phyloP scores from a whole-genome alignment of 2,113 vertebrate species.

The Raja brachyura region DNA sequence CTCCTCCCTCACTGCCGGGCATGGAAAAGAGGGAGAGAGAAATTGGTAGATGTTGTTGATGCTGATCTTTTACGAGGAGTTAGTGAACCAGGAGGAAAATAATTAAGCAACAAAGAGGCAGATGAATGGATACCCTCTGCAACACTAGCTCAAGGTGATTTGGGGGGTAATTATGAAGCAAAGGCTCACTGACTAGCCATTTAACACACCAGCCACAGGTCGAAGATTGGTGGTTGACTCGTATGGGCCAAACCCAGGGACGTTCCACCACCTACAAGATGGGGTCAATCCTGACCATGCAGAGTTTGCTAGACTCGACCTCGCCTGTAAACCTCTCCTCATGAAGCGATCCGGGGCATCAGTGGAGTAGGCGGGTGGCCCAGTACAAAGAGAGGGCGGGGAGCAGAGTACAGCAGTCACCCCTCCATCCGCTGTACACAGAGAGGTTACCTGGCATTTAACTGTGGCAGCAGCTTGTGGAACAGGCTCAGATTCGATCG shows the following conservation, averaged over 20 bases:
- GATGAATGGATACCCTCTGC: not conserved
- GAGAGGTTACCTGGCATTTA: conserved; percentile 34
- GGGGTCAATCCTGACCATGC: too few species aligned
- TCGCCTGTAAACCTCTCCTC: too few species aligned
- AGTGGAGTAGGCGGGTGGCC: too few species aligned
- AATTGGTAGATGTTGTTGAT: not conserved
- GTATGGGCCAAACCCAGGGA: not conserved
- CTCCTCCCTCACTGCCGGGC: not conserved
- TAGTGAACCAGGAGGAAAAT: not conserved
- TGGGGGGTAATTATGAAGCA: not conserved
- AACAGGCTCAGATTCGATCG: conserved; percentile 41
- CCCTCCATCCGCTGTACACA: not conserved
- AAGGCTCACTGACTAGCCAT: not conserved
- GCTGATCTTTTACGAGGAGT: not conserved
- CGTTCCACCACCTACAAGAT: not conserved
- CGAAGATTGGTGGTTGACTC: not conserved
- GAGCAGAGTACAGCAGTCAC: not conserved
- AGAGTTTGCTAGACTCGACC: too few species aligned
- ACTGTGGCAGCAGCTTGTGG: conserved; percentile 35
- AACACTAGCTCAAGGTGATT: not conserved
- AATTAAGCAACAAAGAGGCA: not conserved
- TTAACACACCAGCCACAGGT: not conserved
- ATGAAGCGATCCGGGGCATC: too few species aligned
- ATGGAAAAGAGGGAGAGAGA: not conserved
- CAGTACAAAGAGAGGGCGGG: not conserved